Base-by-base conservation (phyloP, 2,888 invertebrate genomes). In the Eledona agricola region DNA sequence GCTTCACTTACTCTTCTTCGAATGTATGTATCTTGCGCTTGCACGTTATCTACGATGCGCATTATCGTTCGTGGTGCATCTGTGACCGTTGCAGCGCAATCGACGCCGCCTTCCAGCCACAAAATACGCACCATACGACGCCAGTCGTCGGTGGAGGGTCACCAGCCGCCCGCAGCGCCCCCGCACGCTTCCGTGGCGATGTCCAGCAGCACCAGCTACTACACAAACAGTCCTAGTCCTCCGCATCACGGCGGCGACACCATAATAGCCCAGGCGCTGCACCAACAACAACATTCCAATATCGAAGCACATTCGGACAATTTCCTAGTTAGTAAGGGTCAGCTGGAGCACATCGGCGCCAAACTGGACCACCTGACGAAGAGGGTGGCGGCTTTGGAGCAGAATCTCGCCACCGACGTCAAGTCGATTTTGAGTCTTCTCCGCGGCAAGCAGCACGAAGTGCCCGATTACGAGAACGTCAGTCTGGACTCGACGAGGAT, bases 391-490 rank as follows among this genome's bases (percentile, higher is more conserved):
- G 80, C 84, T 35, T 77, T 92, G 65, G 90, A 92, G 72, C 82
- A 82, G 55, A 85, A 86, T 19, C 83, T 92, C 66, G 85, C 87
- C 11, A 78, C 83, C 4, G 90, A 92, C 71, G 85, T 92, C 61
- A 83, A 87, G 60, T 80, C 85, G 58, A 90, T 92, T 56, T 77
- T 91, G 59, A 61, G 65, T 40, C 56, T 75, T 50, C 59, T 77
- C 59, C 72, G 43, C 38, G 55, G 52, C 7, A 61, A 60, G 29
- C 55, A 42, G 25, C 15, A 59, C 62, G 26, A 47, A 25, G 6
- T 74, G 57, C 75, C 75, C 58, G 76, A 75, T 43, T 75, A 74
- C 54, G 76, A 76, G 63, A 75, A 73, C 57, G 60, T 76, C 46
- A 66, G 70, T 35, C 55, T 73, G 65, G 75, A 75, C 57, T 56